These are phyloP conservation scores for Eleutherodactylus coqui DNA, from an alignment of 2,797 vertebrate species.

Conservation along the genomic window DNA sequence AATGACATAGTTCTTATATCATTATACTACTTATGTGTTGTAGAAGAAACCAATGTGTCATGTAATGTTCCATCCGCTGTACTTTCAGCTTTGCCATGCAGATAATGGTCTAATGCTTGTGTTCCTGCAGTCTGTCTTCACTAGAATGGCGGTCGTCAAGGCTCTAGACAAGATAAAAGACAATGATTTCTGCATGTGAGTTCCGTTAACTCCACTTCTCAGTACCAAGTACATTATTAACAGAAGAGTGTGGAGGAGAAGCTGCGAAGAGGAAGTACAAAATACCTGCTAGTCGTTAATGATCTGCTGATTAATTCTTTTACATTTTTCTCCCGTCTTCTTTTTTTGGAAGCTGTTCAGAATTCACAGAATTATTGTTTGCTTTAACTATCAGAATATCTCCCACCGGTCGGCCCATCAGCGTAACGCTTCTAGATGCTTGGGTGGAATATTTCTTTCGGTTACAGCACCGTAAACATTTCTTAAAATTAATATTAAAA, in stretches of 20 bases:
- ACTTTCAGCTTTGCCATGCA: slow-evolving; percentile 10
- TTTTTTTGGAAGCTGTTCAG: slow-evolving; percentile 35
- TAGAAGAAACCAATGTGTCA: background rate
- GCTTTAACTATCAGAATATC: background rate
- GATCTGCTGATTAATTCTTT: slow-evolving; percentile 55
- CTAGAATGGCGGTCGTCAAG: slow-evolving; percentile 97
- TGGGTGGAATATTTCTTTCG: background rate
- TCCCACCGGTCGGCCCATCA: background rate
- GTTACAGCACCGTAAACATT: background rate
- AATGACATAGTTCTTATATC: background rate
- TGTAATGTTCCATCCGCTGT: slow-evolving; percentile 20
- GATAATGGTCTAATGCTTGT: slow-evolving; percentile 59
- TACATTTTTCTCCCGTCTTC: slow-evolving; percentile 24
- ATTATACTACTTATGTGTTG: background rate
- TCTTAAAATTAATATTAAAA: slow-evolving; percentile 1
- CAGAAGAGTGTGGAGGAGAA: slow-evolving; percentile 59
- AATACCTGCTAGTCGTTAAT: slow-evolving; percentile 57
- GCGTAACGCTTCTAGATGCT: background rate
- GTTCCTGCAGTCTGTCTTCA: slow-evolving; percentile 88
- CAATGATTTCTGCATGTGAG: slow-evolving; percentile 85
- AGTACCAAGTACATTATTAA: slow-evolving; percentile 44
- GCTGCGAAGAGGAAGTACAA: slow-evolving; percentile 39
- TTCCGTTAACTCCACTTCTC: slow-evolving; percentile 54
- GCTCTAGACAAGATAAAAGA: slow-evolving; percentile 93
- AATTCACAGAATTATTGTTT: slow-evolving; percentile 14